Evolutionary conservation across 2,113 vertebrate species (phyloP).

Genomic region (Emydura subglobosa): DNA sequence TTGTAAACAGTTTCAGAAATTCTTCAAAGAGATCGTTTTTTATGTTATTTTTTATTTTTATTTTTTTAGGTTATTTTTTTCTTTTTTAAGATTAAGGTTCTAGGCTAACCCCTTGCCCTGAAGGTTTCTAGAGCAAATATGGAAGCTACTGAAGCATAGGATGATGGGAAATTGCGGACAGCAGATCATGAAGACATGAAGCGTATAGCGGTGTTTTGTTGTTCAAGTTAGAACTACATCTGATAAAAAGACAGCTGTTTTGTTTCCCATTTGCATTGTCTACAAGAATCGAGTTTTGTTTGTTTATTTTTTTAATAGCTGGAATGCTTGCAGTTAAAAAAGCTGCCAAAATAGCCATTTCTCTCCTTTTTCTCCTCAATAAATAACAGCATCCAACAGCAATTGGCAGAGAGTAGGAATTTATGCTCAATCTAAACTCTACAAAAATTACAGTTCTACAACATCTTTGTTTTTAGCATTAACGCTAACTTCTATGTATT

Average conservation of each 20-base stretch:
- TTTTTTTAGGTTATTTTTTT: constrained; percentile 57
- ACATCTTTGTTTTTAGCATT: constrained; percentile 93
- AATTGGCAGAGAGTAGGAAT: constrained; percentile 89
- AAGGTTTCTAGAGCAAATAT: constrained; percentile 87
- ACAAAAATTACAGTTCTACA: constrained; percentile 98
- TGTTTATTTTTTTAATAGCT: constrained; percentile 73
- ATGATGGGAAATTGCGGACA: constrained; percentile 79
- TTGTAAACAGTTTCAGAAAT: constrained; percentile 99
- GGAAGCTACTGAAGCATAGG: constrained; percentile 85
- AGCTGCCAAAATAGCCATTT: constrained; percentile 89
- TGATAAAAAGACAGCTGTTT: constrained; percentile 74
- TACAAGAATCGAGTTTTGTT: constrained; percentile 70
- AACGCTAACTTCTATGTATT: constrained; percentile 89
- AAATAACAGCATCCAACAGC: constrained; percentile 84
- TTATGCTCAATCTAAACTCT: constrained; percentile 96
- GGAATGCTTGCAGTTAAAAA: constrained; percentile 91
- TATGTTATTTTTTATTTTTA: constrained; percentile 33
- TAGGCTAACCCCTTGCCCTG: constrained; percentile 85
- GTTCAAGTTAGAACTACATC: constrained; percentile 67
- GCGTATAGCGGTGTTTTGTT: constrained; percentile 73
- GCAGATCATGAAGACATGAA: constrained; percentile 81
- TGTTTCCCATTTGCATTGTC: constrained; percentile 71
- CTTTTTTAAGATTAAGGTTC: constrained; percentile 82
- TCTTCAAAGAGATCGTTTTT: constrained; percentile 88
- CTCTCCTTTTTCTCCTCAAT: constrained; percentile 78